Percentiles rank a stretch among this genome's conserved stretches.
These are phyloP conservation scores for Aptenodytes forsteri DNA, from an alignment of 2,113 vertebrate genomes.

Conservation along the genomic window DNA sequence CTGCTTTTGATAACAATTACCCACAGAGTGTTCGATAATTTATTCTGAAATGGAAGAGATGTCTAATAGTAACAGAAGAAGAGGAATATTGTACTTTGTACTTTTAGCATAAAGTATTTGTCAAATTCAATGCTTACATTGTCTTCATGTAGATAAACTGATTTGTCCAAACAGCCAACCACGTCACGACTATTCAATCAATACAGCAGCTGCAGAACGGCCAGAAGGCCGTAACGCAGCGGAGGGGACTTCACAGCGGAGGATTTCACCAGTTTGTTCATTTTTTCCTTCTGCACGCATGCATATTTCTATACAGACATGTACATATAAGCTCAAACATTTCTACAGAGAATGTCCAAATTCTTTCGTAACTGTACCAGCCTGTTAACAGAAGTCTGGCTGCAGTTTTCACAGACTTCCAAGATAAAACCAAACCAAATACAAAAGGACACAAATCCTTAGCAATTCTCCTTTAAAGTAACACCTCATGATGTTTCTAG, in stretches of 20 bases:
- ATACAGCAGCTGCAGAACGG: conserved; percentile 1
- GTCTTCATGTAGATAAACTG: neutral
- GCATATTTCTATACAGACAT: neutral
- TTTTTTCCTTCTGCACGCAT: neutral
- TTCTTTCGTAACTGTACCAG: neutral
- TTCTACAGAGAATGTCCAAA: neutral
- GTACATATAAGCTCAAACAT: neutral
- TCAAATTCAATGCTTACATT: conserved; percentile 12
- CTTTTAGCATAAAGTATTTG: neutral
- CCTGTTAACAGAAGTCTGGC: neutral
- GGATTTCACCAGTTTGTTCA: neutral
- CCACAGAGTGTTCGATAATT: neutral
- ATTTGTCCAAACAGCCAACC: conserved; percentile 6
- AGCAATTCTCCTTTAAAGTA: neutral
- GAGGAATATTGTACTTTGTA: neutral
- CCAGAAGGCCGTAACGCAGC: neutral
- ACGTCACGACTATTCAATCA: conserved; percentile 20
- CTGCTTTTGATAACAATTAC: neutral
- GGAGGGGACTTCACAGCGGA: neutral
- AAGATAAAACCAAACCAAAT: neutral
- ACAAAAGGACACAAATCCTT: neutral
- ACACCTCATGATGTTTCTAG: conserved; percentile 19
- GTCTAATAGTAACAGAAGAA: neutral
- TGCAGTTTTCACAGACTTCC: neutral
- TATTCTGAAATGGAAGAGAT: neutral